Evolutionary conservation across 2,888 invertebrate species (phyloP).

Genomic region (Saturnia pavonia): DNA sequence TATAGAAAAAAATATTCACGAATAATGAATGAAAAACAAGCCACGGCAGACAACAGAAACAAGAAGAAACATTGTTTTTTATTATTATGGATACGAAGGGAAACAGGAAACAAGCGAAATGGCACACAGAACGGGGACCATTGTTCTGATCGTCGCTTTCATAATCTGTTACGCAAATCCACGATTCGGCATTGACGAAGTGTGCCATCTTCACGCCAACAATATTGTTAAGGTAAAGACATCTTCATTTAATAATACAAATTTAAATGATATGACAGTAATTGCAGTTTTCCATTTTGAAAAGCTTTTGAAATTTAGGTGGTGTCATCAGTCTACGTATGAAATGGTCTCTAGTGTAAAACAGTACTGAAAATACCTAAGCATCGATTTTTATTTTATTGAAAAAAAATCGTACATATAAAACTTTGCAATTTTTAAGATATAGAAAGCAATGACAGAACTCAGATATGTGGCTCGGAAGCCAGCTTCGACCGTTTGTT

Average conservation of each 20-base stretch:
- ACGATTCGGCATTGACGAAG: conserved; percentile 36
- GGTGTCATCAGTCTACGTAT: neutral
- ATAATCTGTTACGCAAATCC: conserved; percentile 57
- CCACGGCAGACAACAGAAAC: conserved; percentile 55
- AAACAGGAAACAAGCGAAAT: conserved; percentile 62
- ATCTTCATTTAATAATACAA: neutral
- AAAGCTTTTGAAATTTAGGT: neutral
- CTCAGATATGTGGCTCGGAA: conserved; percentile 34
- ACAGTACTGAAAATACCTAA: neutral
- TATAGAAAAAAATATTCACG: conserved; percentile 34
- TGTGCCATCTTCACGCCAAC: conserved; percentile 3
- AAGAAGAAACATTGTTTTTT: conserved; percentile 62
- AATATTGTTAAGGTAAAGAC: neutral
- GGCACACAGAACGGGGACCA: conserved; percentile 58
- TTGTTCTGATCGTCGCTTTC: conserved; percentile 59
- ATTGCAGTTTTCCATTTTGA: no score
- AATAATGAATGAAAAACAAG: conserved; percentile 31
- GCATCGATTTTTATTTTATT: neutral
- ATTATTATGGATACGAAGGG: conserved; percentile 54
- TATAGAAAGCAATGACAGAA: conserved; percentile 32
- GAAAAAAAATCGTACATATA: neutral
- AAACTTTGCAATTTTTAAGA: neutral
- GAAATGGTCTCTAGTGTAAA: neutral
- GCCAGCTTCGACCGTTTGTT: conserved; percentile 36
- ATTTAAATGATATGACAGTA: no score